A percentile compares a stretch with the other conserved stretches of the same genome.
Evolutionary conservation across 2,888 invertebrate species (phyloP).

Genomic region (Cheiracanthium punctorium): DNA sequence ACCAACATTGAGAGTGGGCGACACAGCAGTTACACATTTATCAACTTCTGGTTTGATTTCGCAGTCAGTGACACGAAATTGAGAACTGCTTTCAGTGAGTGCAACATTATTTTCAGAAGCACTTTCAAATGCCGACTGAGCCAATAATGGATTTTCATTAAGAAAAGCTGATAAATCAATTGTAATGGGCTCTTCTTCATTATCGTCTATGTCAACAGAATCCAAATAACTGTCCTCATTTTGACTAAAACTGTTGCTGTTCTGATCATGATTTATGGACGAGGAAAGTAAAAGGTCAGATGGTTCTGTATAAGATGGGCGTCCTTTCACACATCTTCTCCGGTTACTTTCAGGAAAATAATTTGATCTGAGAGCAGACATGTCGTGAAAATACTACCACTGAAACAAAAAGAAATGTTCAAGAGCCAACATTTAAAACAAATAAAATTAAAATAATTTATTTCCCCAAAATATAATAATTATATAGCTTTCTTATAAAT

Average conservation of each 20-base stretch:
- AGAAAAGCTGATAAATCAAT: conserved; percentile 56
- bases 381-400: conserved; percentile 27
- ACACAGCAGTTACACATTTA: background rate
- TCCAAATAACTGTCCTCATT: conserved; percentile 13
- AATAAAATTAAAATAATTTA: too few species aligned
- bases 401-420: conserved; percentile 18
- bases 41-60: background rate
- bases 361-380: conserved; percentile 14
- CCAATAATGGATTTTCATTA: conserved; percentile 33
- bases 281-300: conserved; percentile 21
- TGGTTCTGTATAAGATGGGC: conserved; percentile 39
- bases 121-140: conserved; percentile 35
- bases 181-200: conserved; percentile 48
- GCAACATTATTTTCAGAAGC: conserved; percentile 24
- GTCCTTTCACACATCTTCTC: conserved; percentile 51
- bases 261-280: conserved; percentile 3
- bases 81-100: conserved; percentile 39
- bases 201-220: conserved; percentile 23
- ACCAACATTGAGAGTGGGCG: background rate
- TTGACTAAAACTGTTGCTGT: background rate
- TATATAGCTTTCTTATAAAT: too few species aligned
- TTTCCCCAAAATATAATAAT: too few species aligned
- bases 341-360: conserved; percentile 28
- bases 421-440: too few species aligned
- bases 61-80: conserved; percentile 55